Conservation (phyloP, 2,113 vertebrate species). For the Illadopsis cleaveri region DNA sequence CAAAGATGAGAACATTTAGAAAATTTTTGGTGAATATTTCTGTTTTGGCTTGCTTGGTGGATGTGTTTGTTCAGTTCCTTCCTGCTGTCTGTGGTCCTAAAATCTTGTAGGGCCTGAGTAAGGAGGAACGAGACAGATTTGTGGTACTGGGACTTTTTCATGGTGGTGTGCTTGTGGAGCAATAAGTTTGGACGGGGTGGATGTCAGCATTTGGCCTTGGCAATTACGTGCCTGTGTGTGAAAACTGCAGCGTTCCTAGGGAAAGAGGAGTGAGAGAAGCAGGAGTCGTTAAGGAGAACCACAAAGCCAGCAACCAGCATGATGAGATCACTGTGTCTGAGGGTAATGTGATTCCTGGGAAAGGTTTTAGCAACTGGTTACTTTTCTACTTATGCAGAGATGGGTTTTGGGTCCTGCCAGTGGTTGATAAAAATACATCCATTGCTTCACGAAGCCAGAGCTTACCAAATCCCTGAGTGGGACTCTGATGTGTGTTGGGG, state of each 20-base stretch:
- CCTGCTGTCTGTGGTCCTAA: not conserved
- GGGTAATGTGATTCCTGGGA: not conserved
- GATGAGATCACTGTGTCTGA: constrained; percentile 25
- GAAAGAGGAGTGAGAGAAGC: not conserved
- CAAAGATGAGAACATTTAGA: not conserved
- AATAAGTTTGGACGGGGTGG: not conserved
- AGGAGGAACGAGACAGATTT: not conserved
- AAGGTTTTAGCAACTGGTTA: not conserved
- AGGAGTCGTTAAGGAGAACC: not conserved
- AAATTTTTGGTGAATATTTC: not conserved
- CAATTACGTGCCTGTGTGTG: not conserved
- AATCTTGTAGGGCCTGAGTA: not conserved
- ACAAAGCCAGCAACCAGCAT: not conserved
- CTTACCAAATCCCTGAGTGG: not conserved
- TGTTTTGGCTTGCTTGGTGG: not conserved
- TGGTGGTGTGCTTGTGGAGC: not conserved
- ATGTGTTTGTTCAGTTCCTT: not conserved
- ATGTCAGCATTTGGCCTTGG: not conserved
- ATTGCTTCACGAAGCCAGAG: not conserved
- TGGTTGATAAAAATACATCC: not conserved
- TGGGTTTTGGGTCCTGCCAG: not conserved
- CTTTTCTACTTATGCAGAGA: not conserved
- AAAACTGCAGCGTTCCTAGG: not conserved
- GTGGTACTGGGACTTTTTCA: not conserved
- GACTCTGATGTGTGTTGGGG: not conserved